A percentile compares a stretch with the other conserved stretches of the same genome.
phyloP scores from a whole-genome alignment of 2,797 vertebrate genomes.

The Sebastes baramenuke region DNA sequence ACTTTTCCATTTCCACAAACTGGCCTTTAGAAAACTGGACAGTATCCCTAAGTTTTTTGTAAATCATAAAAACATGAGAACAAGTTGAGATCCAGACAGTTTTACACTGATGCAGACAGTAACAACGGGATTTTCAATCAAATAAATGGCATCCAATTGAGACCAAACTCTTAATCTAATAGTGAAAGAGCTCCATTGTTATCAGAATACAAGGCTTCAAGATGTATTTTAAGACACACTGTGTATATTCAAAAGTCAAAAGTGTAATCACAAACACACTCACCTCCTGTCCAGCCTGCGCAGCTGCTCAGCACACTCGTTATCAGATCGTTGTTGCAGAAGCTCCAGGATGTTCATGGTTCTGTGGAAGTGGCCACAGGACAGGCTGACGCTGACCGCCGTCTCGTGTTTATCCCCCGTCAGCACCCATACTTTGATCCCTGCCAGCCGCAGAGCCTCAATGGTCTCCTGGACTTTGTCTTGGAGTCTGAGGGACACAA shows the following conservation, averaged over 20 bases:
- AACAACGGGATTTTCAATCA: background rate
- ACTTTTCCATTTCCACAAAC: background rate
- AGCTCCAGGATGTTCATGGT: conserved; percentile 98
- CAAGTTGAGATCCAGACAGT: background rate
- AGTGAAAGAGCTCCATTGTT: background rate
- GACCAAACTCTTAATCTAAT: background rate
- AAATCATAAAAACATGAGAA: background rate
- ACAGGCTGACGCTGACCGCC: conserved; percentile 95
- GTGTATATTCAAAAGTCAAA: background rate
- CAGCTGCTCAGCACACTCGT: conserved; percentile 91
- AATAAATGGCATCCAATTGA: background rate
- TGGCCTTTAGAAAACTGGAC: background rate
- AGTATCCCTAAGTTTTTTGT: background rate
- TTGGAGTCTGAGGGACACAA: conserved; percentile 84
- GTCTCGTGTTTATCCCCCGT: conserved; percentile 98
- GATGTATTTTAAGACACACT: background rate
- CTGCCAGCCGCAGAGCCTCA: conserved; percentile 92
- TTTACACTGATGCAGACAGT: background rate
- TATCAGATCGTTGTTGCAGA: conserved; percentile 91
- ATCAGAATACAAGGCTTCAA: background rate
- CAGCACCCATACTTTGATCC: conserved; percentile 98
- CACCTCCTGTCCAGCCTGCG: conserved; percentile 90
- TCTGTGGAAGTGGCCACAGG: conserved; percentile 96
- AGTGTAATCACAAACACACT: background rate
- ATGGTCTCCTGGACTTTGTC: conserved; percentile 98